Percentiles rank a stretch among this genome's conserved stretches.
Evolutionary conservation across 2,888 invertebrate species (phyloP).

Genomic region (Drosophila nigritarsus): DNA sequence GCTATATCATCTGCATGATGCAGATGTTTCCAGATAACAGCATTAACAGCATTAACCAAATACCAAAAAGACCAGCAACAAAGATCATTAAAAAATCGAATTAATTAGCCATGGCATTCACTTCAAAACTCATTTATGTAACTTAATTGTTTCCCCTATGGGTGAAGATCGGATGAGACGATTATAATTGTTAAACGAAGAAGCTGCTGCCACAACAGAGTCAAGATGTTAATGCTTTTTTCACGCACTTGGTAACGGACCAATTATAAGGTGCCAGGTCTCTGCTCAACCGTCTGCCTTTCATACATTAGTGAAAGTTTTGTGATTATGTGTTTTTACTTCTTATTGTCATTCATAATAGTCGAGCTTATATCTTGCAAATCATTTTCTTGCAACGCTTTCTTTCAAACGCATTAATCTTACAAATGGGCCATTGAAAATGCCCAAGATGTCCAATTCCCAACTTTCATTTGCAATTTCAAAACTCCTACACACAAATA

Average conservation of each 20-base stretch:
- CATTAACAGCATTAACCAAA: neutral
- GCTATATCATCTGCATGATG: neutral
- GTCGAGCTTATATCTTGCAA: conserved; percentile 56
- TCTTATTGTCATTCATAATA: conserved; percentile 36
- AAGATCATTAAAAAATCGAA: neutral
- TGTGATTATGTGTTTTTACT: conserved; percentile 20
- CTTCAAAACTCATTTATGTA: conserved; percentile 1
- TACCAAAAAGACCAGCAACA: neutral
- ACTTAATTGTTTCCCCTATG: neutral
- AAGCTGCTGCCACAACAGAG: conserved; percentile 4
- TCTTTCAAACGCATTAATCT: conserved; percentile 54
- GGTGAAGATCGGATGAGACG: conserved; percentile 1
- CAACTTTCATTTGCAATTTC: conserved; percentile 62
- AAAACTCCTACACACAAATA: conserved; percentile 22
- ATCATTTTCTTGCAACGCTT: conserved; percentile 60
- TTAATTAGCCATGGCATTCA: neutral
- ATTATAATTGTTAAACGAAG: conserved; percentile 2
- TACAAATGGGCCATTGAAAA: conserved; percentile 45
- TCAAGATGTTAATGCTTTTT: conserved; percentile 46
- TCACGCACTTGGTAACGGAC: conserved; percentile 41
- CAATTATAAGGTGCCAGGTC: conserved; percentile 58
- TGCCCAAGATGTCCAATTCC: conserved; percentile 38
- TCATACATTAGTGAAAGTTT: conserved; percentile 66
- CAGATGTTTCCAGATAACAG: neutral
- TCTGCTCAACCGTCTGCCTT: conserved; percentile 18